Percentiles rank a stretch among this genome's conserved stretches.
Conservation (phyloP, 1,140 invertebrate genomes). For the Leptopilina boulardi region DNA sequence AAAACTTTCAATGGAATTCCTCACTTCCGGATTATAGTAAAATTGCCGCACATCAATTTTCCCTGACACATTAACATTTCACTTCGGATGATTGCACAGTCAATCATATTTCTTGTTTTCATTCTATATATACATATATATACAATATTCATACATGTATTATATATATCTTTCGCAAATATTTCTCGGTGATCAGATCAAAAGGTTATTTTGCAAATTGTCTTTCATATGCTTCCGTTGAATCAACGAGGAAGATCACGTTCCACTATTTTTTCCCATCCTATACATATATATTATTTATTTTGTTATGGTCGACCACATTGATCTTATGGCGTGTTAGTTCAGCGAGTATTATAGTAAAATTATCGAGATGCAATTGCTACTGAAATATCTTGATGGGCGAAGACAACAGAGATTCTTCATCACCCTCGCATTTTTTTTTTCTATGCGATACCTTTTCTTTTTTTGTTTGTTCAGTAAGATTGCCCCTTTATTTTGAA, state of each 20-base stretch:
- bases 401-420: constrained; percentile 50
- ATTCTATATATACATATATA: background rate
- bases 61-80: background rate
- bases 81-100: background rate
- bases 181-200: constrained; percentile 11
- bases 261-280: constrained; percentile 36
- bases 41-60: background rate
- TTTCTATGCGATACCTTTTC: constrained; percentile 50
- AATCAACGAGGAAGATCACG: constrained; percentile 38
- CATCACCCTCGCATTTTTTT: constrained; percentile 40
- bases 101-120: background rate
- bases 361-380: constrained; percentile 59
- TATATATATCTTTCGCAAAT: background rate
- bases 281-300: constrained; percentile 7
- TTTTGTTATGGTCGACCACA: constrained; percentile 16
- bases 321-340: constrained; percentile 20
- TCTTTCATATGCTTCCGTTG: constrained; percentile 47
- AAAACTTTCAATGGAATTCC: background rate
- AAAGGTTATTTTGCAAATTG: constrained; percentile 58
- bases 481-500: constrained; percentile 62
- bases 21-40: background rate
- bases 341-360: constrained; percentile 55
- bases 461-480: constrained; percentile 59
- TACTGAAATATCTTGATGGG: constrained; percentile 59
- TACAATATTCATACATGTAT: background rate